Base-by-base conservation (phyloP, 2,888 invertebrate genomes). In the Archaeoteleia sp. region DNA sequence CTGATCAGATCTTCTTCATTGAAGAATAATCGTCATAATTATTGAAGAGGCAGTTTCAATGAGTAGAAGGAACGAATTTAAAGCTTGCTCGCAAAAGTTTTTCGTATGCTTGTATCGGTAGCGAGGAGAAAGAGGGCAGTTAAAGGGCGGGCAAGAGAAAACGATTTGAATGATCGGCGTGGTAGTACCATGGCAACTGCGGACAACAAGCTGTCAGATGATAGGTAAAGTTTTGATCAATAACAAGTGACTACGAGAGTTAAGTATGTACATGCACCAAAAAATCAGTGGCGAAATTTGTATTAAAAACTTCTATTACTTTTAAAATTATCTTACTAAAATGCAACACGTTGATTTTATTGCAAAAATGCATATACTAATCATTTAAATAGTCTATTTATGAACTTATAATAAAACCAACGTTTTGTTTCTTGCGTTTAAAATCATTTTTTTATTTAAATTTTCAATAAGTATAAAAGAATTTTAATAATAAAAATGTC, bases 151-250 rank as follows among this genome's bases (percentile, higher is more conserved):
- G 35, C 13, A 27, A 9, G 46, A 51, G 49, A 43, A 63, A 69
- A 54, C 71, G 71, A 81, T 82, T 81, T 77, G 79, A 82, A 81
- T 84, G 82, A 84, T 83, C 79, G 82, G 77, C 74, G 76, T 72
- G 72, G 66, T 62, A 74, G 77, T 74, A 71, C 83, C 83, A 85
- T 85, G 83, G 85, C 77, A 83, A 85, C 85, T 81, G 60, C 76
- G 76, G 83, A 84, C 83, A 85, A 85, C 85, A 85, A 85, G 80
- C 81, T 84, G 83, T 83, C 84, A 81, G 84, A 85, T 84, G 82
- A 85, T 84, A 81, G 83, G 81, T 68, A 84, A 82, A 84, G 74
- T 83, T 84, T 85, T 84, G 83, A 85, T 85, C 85, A 85, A 85
- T 85, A 85, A 85, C 77, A 78, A 77, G 82, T 84, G 81, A 83